A percentile compares a stretch with the other conserved stretches of the same genome.
These are phyloP conservation scores for Sparus aurata DNA, from an alignment of 2,797 vertebrate species.

Conservation along the genomic window DNA sequence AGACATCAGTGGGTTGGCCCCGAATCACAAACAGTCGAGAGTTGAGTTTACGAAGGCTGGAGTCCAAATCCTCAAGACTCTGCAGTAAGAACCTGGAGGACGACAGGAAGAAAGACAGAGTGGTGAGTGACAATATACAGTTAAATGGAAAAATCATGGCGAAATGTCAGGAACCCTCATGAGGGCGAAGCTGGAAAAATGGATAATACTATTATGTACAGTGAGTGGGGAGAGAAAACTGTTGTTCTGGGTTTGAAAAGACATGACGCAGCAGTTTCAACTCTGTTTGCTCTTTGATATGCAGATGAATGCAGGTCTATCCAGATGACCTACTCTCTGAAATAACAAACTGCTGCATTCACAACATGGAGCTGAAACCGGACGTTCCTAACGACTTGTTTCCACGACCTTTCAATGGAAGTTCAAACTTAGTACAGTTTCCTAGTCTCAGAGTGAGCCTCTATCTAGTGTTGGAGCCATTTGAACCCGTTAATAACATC, in stretches of 20 bases:
- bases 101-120: not conserved
- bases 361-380: not conserved
- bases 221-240: not conserved
- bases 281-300: not conserved
- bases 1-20: slow-evolving; percentile 97
- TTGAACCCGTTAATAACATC: too few species aligned
- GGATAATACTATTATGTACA: not conserved
- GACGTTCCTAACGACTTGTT: too few species aligned
- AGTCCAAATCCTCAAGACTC: slow-evolving; percentile 97
- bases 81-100: slow-evolving; percentile 94
- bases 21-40: slow-evolving; percentile 97
- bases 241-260: not conserved
- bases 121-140: too few species aligned
- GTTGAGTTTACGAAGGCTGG: slow-evolving; percentile 95
- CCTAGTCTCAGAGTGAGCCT: too few species aligned
- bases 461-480: too few species aligned
- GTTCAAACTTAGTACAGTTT: too few species aligned
- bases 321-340: not conserved
- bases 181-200: not conserved
- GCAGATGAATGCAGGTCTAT: not conserved
- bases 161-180: not conserved
- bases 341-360: not conserved
- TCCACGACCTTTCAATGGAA: too few species aligned
- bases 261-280: not conserved
- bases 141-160: not conserved